These are phyloP conservation scores for Littorina saxatilis DNA, from an alignment of 1,140 invertebrate genomes.

Conservation along the genomic window DNA sequence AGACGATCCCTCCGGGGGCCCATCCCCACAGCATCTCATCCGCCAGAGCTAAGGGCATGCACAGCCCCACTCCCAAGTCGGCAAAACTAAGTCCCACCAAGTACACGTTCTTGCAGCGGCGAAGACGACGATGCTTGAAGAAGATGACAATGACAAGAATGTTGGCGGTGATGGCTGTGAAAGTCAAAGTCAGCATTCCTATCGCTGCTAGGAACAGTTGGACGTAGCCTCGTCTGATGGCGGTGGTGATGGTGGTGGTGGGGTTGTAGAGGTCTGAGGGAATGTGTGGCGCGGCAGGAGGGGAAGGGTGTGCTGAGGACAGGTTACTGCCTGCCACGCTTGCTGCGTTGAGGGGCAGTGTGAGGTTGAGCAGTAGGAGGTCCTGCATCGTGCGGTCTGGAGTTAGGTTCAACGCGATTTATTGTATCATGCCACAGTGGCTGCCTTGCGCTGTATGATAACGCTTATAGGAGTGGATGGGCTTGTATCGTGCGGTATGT, in stretches of 20 bases:
- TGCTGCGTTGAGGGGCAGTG: not conserved
- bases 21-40: conserved; percentile 51
- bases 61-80: conserved; percentile 58
- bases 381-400: not conserved
- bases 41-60: conserved; percentile 56
- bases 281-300: not conserved
- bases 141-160: conserved; percentile 59
- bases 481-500: too few relatives aligned
- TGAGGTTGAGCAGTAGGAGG: not conserved
- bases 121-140: conserved; percentile 49
- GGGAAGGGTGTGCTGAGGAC: not conserved
- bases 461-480: too few relatives aligned
- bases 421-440: too few relatives aligned
- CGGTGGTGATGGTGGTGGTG: not conserved
- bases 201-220: conserved; percentile 41
- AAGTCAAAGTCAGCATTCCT: conserved; percentile 52
- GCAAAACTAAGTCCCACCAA: conserved; percentile 60
- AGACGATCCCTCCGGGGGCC: conserved; percentile 46
- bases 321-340: not conserved
- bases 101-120: conserved; percentile 61
- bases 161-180: conserved; percentile 57
- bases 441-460: too few relatives aligned
- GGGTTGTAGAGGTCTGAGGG: not conserved
- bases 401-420: not conserved
- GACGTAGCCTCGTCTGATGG: not conserved